Conservation (phyloP, 1,140 invertebrate genomes). For the Drosophila yakuba region DNA sequence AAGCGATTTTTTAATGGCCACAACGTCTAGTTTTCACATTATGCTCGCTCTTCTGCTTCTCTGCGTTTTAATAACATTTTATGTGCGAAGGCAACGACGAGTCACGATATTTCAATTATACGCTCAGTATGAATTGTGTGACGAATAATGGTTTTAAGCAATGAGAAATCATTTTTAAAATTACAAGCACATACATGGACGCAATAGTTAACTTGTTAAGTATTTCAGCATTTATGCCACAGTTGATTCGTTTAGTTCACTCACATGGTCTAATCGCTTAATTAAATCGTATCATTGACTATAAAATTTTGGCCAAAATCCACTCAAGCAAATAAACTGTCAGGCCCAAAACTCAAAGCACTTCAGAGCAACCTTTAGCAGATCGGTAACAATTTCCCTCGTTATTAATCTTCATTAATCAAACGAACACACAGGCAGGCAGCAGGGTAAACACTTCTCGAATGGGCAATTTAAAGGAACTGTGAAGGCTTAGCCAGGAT, state of each 20-base stretch:
- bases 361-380: constrained; percentile 48
- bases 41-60: constrained; percentile 24
- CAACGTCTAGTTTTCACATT: constrained; percentile 62
- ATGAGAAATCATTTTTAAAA: constrained; percentile 33
- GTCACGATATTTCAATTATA: constrained; percentile 80
- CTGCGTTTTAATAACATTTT: constrained; percentile 66
- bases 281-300: constrained; percentile 47
- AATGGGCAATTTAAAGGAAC: constrained; percentile 60
- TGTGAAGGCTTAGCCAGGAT: constrained; percentile 35
- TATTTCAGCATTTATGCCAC: background rate
- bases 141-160: constrained; percentile 14
- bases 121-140: constrained; percentile 61
- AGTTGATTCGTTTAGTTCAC: background rate
- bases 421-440: constrained; percentile 32
- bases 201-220: background rate
- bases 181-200: constrained; percentile 4
- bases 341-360: constrained; percentile 33
- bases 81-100: constrained; percentile 48
- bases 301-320: constrained; percentile 36
- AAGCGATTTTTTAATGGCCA: constrained; percentile 76
- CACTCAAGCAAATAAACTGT: constrained; percentile 62
- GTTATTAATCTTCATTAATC: constrained; percentile 78
- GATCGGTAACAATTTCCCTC: constrained; percentile 63
- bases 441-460: constrained; percentile 56
- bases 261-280: constrained; percentile 17